Conservation (phyloP, 2,797 vertebrate genomes). For the Gymnodraco acuticeps region DNA sequence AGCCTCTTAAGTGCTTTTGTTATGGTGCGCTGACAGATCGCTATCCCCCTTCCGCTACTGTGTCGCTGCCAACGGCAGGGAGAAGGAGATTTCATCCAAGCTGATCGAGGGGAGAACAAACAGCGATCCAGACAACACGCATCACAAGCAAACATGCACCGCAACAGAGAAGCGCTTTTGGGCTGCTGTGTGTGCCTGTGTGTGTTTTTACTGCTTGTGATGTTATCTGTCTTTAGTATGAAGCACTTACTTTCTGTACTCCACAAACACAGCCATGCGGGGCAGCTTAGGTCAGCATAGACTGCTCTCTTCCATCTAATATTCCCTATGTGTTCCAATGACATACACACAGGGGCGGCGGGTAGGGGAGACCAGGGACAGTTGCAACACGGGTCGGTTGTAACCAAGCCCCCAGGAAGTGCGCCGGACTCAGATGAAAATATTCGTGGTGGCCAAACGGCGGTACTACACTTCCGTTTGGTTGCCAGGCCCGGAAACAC, state of each 20-base stretch:
- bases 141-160: slow-evolving; percentile 66
- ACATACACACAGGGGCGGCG: slow-evolving; percentile 5
- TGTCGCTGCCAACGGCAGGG: slow-evolving; percentile 59
- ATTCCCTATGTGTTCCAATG: slow-evolving; percentile 51
- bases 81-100: slow-evolving; percentile 70
- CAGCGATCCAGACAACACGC: slow-evolving; percentile 66
- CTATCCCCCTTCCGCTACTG: slow-evolving; percentile 61
- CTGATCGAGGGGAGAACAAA: slow-evolving; percentile 75
- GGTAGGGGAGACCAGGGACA: too few relatives aligned
- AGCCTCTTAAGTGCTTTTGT: slow-evolving; percentile 81
- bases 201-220: slow-evolving; percentile 50
- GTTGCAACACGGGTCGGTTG: too few relatives aligned
- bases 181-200: slow-evolving; percentile 24
- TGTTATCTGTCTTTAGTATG: slow-evolving; percentile 72
- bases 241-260: slow-evolving; percentile 62
- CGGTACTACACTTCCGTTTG: too few relatives aligned
- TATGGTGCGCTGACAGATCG: slow-evolving; percentile 72
- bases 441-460: too few relatives aligned
- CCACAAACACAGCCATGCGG: slow-evolving; percentile 62
- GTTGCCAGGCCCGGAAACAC: too few relatives aligned
- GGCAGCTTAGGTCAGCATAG: slow-evolving; percentile 65
- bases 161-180: slow-evolving; percentile 50
- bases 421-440: too few relatives aligned
- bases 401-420: too few relatives aligned
- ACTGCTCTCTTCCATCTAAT: slow-evolving; percentile 59